Conservation (phyloP, 1,140 invertebrate species). For the Papilio helenus region DNA sequence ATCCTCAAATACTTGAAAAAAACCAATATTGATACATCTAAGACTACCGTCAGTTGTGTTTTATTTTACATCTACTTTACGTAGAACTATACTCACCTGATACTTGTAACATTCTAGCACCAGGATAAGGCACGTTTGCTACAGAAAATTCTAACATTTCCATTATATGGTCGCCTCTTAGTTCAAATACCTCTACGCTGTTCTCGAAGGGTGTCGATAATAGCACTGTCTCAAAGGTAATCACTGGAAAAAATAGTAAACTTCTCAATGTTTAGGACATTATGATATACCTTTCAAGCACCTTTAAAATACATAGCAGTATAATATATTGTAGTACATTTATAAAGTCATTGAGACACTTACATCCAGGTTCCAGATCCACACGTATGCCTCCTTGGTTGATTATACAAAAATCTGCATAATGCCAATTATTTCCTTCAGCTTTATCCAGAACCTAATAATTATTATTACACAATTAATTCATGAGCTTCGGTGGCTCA, state of each 20-base stretch:
- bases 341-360: conserved; percentile 41
- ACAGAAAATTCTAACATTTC: conserved; percentile 85
- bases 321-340: too few relatives aligned
- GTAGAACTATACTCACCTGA: conserved; percentile 59
- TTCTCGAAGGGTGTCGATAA: conserved; percentile 88
- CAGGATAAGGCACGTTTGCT: conserved; percentile 75
- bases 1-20: neutral
- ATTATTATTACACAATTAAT: neutral
- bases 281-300: too few relatives aligned
- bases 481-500: too few relatives aligned
- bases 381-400: conserved; percentile 89
- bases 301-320: too few relatives aligned
- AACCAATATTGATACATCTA: too few relatives aligned
- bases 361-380: conserved; percentile 83
- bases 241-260: conserved; percentile 70
- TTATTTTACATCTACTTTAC: too few relatives aligned
- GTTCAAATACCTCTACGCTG: conserved; percentile 86
- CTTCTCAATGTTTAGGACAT: neutral
- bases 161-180: conserved; percentile 86
- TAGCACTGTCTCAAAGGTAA: conserved; percentile 87
- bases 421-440: conserved; percentile 84
- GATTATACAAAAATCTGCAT: conserved; percentile 87
- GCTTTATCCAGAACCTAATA: conserved; percentile 67
- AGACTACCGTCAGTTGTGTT: too few relatives aligned
- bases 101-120: conserved; percentile 85